Evolutionary conservation across 2,797 vertebrate species (phyloP), one percentile per base, ranked within the genome.

Genomic region (Buphagus erythrorhynchus): DNA sequence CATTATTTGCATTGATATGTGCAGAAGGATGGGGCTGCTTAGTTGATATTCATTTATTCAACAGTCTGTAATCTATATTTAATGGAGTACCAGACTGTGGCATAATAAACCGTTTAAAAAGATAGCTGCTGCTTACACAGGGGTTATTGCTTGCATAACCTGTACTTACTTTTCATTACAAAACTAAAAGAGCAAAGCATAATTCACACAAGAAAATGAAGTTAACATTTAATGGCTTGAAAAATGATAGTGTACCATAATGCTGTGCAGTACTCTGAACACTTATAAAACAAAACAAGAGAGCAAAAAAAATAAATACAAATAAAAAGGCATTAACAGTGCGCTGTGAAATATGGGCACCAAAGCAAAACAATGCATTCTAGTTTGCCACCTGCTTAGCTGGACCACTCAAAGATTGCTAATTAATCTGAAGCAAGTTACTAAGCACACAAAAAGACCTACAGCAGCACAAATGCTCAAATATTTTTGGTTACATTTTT

Each of bases 31-130:
- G 96, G 96, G 96, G 89, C 97, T 19, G 95, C 97, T 97, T 98
- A 89, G 91, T 98, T 98, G 97, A 92, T 98, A 98, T 98, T 98
- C 98, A 98, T 98, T 98, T 98, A 98, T 98, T 98, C 98, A 97
- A 97, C 94, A 96, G 96, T 93, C 96, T 97, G 98, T 98, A 98
- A 98, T 98, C 98, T 98, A 97, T 97, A 98, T 98, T 98, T 98
- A 98, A 98, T 98, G 96, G 98, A 98, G 97, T 98, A 98, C 97
- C 97, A 98, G 98, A 97, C 97, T 98, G 98, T 98, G 97, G 97
- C 97, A 98, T 98, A 98, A 98, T 98, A 98, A 98, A 98, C 96
- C 96, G 86, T 98, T 98, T 98, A 98, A 98, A 98, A 97, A 98
- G 98, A 98, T 98, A 98, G 98, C 96, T 97, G 95, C 96, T 97